Percentiles rank a stretch among this genome's conserved stretches.
Evolutionary conservation across 2,888 invertebrate species (phyloP).

Genomic region (Harpagoxenus sublaevis): DNA sequence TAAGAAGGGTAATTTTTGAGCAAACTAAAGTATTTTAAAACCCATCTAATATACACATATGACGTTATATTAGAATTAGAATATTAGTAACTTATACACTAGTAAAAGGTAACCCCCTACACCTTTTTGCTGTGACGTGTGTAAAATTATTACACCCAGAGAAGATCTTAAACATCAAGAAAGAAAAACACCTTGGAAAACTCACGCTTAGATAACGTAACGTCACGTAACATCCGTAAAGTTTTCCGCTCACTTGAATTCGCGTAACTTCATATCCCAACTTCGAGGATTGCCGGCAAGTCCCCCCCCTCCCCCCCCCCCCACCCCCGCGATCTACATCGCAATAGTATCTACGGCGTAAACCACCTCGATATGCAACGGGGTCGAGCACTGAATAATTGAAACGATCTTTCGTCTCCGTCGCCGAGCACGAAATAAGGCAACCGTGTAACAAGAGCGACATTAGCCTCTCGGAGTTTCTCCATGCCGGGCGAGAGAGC

Average conservation of each 20-base stretch:
- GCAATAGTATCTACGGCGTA: not conserved
- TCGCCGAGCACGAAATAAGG: constrained; percentile 56
- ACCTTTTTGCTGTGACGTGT: not conserved
- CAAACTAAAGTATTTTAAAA: not conserved
- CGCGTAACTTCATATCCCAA: constrained; percentile 8
- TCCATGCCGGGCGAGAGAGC: constrained; percentile 48
- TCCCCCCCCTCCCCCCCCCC: not conserved
- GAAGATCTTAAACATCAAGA: not conserved
- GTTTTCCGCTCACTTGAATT: constrained; percentile 20
- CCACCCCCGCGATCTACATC: constrained; percentile 21
- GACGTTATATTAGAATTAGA: not conserved
- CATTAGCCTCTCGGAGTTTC: constrained; percentile 42
- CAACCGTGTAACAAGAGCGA: constrained; percentile 39
- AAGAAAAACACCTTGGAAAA: constrained; percentile 2
- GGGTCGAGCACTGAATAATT: constrained; percentile 52
- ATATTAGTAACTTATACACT: not conserved
- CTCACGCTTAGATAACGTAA: not conserved
- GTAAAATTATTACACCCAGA: not conserved
- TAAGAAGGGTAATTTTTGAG: not conserved
- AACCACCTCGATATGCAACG: constrained; percentile 52
- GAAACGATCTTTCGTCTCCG: constrained; percentile 63
- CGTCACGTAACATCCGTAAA: constrained; percentile 15
- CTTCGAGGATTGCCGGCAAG: constrained; percentile 16
- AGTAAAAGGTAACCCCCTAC: too few relatives aligned
- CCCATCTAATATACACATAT: not conserved